phyloP scores from a whole-genome alignment of 2,888 invertebrate species.

The Drosophila koepferae region DNA sequence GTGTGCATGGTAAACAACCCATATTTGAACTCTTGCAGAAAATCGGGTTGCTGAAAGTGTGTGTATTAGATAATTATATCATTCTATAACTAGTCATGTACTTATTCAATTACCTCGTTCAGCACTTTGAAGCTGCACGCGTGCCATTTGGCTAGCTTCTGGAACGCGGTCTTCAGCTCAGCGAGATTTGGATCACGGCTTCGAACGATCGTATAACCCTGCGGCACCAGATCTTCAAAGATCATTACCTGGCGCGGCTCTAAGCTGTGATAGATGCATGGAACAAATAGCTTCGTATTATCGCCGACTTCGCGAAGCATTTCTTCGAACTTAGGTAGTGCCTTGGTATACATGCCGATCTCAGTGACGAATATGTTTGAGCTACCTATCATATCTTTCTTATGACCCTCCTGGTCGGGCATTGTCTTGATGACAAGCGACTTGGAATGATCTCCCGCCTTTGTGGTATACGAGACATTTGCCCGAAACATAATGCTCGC shows the following conservation, averaged over 20 bases:
- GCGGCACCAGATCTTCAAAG: slow-evolving; percentile 72
- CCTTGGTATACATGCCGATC: slow-evolving; percentile 70
- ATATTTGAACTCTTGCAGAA: slow-evolving; percentile 72
- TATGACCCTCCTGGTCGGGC: slow-evolving; percentile 59
- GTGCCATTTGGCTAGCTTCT: slow-evolving; percentile 85
- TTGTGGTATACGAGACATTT: slow-evolving; percentile 5
- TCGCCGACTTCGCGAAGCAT: slow-evolving; percentile 54
- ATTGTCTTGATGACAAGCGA: slow-evolving; percentile 58
- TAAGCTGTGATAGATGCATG: slow-evolving; percentile 57
- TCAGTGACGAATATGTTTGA: slow-evolving; percentile 53
- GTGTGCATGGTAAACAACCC: slow-evolving; percentile 70
- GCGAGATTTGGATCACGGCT: slow-evolving; percentile 76
- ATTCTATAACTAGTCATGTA: background rate
- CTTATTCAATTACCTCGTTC: slow-evolving; percentile 66
- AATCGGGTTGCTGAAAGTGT: slow-evolving; percentile 38
- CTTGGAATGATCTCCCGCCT: slow-evolving; percentile 28
- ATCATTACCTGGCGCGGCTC: slow-evolving; percentile 59
- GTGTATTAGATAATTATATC: background rate
- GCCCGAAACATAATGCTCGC: slow-evolving; percentile 58
- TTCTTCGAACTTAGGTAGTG: slow-evolving; percentile 66
- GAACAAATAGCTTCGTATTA: slow-evolving; percentile 46
- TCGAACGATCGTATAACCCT: slow-evolving; percentile 50
- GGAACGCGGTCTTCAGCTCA: slow-evolving; percentile 80
- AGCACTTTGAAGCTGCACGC: slow-evolving; percentile 80
- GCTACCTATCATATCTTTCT: slow-evolving; percentile 42